Conservation (phyloP, 2,888 invertebrate genomes). For the Cataglyphis albicans region DNA sequence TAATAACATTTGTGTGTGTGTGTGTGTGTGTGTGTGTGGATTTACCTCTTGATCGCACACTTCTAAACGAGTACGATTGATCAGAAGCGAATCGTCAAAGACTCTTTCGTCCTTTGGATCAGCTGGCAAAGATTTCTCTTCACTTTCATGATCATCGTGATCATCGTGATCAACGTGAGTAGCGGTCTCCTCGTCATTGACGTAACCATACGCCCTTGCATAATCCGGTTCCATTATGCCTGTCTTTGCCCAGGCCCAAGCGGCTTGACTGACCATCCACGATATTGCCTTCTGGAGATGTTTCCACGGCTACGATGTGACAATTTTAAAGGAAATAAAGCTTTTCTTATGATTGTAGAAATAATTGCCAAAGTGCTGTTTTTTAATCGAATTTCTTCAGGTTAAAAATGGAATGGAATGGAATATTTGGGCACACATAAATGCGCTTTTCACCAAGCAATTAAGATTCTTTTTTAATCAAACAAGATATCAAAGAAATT, state of each 20-base stretch:
- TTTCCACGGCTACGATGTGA: slow-evolving; percentile 78
- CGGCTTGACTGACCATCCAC: slow-evolving; percentile 80
- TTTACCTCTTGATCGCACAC: slow-evolving; percentile 93
- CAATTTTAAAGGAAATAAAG: background rate
- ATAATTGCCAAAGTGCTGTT: background rate
- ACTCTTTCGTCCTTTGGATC: slow-evolving; percentile 87
- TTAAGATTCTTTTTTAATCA: slow-evolving; percentile 6
- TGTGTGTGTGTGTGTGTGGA: background rate
- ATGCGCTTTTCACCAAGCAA: background rate
- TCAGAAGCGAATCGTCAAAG: slow-evolving; percentile 89
- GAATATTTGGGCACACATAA: background rate
- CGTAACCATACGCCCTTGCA: slow-evolving; percentile 76
- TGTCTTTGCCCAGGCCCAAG: slow-evolving; percentile 79
- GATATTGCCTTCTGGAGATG: slow-evolving; percentile 75
- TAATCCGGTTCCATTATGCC: slow-evolving; percentile 81
- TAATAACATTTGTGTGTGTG: background rate
- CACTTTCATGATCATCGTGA: slow-evolving; percentile 73
- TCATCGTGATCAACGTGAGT: slow-evolving; percentile 58
- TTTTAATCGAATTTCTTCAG: background rate
- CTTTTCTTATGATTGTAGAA: slow-evolving; percentile 4
- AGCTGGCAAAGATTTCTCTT: slow-evolving; percentile 75
- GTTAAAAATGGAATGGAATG: background rate
- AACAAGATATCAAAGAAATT: background rate
- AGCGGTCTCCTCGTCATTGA: slow-evolving; percentile 75
- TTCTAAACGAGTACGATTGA: slow-evolving; percentile 93